phyloP scores from a whole-genome alignment of 2,113 vertebrate species.

The Nasalis larvatus region DNA sequence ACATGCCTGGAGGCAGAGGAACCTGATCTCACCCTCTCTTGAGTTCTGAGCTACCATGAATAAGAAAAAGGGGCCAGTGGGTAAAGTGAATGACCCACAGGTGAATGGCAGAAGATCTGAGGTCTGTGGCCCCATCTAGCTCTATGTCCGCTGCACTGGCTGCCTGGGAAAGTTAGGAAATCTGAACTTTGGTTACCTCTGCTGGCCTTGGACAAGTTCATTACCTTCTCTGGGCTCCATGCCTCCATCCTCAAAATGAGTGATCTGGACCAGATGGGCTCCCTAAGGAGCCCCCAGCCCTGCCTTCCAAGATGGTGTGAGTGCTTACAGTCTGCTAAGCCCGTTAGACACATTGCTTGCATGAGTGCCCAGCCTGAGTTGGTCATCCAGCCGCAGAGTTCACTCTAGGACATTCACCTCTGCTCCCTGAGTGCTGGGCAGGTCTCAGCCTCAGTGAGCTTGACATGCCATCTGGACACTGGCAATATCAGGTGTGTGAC shows the following conservation, averaged over 20 bases:
- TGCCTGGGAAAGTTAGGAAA: neutral
- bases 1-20: neutral
- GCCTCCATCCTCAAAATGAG: neutral
- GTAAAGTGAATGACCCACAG: neutral
- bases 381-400: neutral
- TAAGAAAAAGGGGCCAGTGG: neutral
- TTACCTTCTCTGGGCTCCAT: neutral
- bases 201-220: neutral
- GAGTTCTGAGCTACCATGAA: neutral
- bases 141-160: neutral
- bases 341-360: neutral
- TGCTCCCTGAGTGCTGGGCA: neutral
- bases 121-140: too few species aligned
- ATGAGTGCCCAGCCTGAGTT: accelerated
- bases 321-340: neutral
- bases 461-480: neutral
- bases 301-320: neutral
- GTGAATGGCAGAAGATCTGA: neutral
- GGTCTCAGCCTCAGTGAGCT: neutral
- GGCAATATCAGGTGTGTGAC: neutral
- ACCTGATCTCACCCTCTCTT: neutral
- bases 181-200: neutral
- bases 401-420: neutral
- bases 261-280: neutral
- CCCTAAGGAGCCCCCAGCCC: neutral